Evolutionary conservation across 2,797 vertebrate species (phyloP).

Genomic region (Furcifer pardalis): DNA sequence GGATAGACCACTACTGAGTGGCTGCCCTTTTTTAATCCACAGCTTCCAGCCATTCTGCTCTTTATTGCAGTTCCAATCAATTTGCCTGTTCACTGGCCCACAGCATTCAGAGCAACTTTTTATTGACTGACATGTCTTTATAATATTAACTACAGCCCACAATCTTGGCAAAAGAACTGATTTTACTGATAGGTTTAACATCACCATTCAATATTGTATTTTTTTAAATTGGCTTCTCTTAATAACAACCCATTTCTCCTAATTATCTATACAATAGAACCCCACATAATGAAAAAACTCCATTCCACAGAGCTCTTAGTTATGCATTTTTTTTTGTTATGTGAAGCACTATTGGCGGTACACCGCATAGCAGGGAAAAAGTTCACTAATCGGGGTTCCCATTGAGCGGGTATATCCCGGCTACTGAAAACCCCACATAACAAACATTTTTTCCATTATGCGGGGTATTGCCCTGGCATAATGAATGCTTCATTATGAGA

Average conservation of each 20-base stretch:
- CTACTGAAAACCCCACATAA: too few relatives aligned
- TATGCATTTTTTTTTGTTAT: too few relatives aligned
- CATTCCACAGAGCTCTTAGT: too few relatives aligned
- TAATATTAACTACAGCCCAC: slow-evolving; percentile 5
- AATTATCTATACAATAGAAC: too few relatives aligned
- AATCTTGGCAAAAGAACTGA: background rate
- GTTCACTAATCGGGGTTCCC: too few relatives aligned
- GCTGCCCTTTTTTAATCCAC: slow-evolving; percentile 2
- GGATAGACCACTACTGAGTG: background rate
- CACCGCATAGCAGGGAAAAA: too few relatives aligned
- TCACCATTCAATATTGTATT: background rate
- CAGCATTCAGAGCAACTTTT: background rate
- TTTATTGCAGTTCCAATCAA: slow-evolving; percentile 22
- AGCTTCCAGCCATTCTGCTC: slow-evolving; percentile 10
- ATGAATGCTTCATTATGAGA: too few relatives aligned
- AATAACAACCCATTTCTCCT: background rate
- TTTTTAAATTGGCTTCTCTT: background rate
- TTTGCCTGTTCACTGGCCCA: slow-evolving; percentile 13
- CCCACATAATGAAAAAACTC: too few relatives aligned
- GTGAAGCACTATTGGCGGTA: too few relatives aligned
- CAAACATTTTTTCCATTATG: too few relatives aligned
- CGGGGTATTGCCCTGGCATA: too few relatives aligned
- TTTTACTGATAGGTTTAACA: background rate
- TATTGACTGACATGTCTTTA: slow-evolving; percentile 4
- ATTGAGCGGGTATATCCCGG: too few relatives aligned